A percentile compares a stretch with the other conserved stretches of the same genome.
These are phyloP conservation scores for Mesopsocus fuscifrons DNA, from an alignment of 2,888 invertebrate genomes.

Conservation along the genomic window DNA sequence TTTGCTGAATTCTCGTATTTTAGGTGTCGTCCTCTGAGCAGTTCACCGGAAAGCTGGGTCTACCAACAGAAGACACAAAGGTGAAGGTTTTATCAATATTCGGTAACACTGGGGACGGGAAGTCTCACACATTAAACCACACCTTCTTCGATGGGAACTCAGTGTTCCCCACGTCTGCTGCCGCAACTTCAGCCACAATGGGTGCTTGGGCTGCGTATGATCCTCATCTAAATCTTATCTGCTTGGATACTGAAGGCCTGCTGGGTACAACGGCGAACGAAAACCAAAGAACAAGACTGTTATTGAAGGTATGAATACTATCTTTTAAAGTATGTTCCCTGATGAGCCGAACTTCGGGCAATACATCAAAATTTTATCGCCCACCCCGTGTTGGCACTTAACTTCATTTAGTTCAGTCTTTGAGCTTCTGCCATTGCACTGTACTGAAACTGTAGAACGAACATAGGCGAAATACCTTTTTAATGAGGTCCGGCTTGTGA, in stretches of 20 bases:
- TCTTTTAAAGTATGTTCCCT: too few relatives aligned
- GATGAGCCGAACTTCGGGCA: neutral
- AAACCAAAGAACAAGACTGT: constrained; percentile 42
- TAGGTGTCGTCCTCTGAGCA: constrained; percentile 32
- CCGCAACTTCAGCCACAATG: constrained; percentile 49
- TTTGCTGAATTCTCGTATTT: too few relatives aligned
- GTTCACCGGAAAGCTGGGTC: constrained; percentile 30
- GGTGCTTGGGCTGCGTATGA: constrained; percentile 65
- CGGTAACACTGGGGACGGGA: constrained; percentile 70
- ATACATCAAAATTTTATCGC: too few relatives aligned
- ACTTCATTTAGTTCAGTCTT: too few relatives aligned
- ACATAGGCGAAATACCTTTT: too few relatives aligned
- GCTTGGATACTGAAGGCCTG: constrained; percentile 65
- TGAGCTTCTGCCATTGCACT: too few relatives aligned
- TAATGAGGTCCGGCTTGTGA: too few relatives aligned
- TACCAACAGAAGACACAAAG: constrained; percentile 29
- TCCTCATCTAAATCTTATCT: constrained; percentile 39
- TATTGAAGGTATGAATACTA: constrained; percentile 36
- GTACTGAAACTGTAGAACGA: too few relatives aligned
- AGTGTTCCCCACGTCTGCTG: constrained; percentile 43
- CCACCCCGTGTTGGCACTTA: too few relatives aligned
- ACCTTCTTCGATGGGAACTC: constrained; percentile 35
- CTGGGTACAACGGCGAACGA: constrained; percentile 39
- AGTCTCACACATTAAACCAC: constrained; percentile 59
- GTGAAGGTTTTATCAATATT: constrained; percentile 68